Evolutionary conservation across 2,113 vertebrate species (phyloP), one percentile per base, ranked within the genome.

Genomic region (Hystrix cristata): DNA sequence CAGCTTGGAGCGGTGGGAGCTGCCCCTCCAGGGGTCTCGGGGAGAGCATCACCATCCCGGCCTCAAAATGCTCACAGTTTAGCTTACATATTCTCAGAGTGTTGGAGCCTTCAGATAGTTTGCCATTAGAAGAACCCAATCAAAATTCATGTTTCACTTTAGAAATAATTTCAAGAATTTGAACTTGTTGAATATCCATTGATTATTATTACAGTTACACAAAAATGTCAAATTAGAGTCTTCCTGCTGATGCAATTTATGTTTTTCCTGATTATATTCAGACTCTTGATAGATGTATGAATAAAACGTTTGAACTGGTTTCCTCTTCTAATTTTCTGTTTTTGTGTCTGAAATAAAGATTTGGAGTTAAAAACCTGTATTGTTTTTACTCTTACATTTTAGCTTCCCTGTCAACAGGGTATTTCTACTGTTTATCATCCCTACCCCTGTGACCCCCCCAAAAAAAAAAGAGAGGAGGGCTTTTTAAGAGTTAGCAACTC

Each of bases 151-250:
- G 46, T n/a, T 89, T 69, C 21, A 34, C 59, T 65, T 87, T n/a
- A 55, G 62, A 92, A 91, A 83, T 90, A 69, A 94, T 84, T 81
- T 95, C 11, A 78, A 38, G 67, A 87, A 94, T 84, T 87, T 72
- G 53, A 62, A 85, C 46, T 86, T 74, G 65, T 86, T 90, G 96
- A 97, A 83, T 90, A 95, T 92, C 84, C 48, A 60, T 87, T 95
- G 96, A 94, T 96, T 34, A 93, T 95, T 95, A 23, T 67, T 95
- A 23, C 62, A 81, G 80, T 81, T 96, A 71, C 59, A 91, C 31
- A 84, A 69, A 95, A 93, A 94, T 93, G 90, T 64, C 87, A 84
- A 94, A 90, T 98, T 71, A 95, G 91, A 96, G 83, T 80, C 65
- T 96, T 91, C 96, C 95, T 81, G 95, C 95, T 94, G 95, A 64